Evolutionary conservation across 2,797 vertebrate genomes (phyloP).

Genomic region (Erethizon dorsatum): DNA sequence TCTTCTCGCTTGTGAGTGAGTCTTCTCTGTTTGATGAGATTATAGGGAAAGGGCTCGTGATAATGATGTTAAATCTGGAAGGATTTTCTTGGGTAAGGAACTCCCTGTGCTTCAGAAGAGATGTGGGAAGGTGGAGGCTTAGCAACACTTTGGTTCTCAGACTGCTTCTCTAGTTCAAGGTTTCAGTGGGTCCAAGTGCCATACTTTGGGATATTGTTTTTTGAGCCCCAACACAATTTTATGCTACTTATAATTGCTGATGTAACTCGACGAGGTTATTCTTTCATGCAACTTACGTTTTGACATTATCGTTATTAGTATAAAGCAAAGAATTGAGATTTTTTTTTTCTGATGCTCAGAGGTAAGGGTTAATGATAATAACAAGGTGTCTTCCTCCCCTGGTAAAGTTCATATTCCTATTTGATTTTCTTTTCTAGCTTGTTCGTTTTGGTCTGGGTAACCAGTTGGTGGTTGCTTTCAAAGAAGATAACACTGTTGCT

Average conservation of each 20-base stretch:
- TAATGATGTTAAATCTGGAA: background rate
- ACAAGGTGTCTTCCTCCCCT: background rate
- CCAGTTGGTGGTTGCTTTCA: conserved; percentile 97
- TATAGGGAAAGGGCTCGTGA: background rate
- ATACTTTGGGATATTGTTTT: background rate
- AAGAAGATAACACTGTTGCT: conserved; percentile 95
- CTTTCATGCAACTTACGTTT: conserved; percentile 29
- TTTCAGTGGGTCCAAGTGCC: background rate
- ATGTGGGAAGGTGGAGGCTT: background rate
- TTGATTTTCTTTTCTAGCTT: conserved; percentile 90
- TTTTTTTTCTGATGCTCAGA: conserved; percentile 39
- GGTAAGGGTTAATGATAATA: background rate
- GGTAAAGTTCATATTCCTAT: background rate
- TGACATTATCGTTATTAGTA: background rate
- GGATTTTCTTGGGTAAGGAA: background rate
- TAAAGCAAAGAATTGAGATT: conserved; percentile 11
- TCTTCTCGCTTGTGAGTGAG: background rate
- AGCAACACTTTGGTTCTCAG: background rate
- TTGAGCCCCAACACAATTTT: background rate
- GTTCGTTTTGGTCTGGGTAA: conserved; percentile 97
- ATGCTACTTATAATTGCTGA: background rate
- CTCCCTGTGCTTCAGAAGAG: background rate
- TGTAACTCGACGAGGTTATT: background rate
- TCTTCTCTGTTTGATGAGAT: background rate
- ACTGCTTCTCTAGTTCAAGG: background rate